Evolutionary conservation across 2,797 vertebrate genomes (phyloP).

Genomic region (Phrynocephalus guinanensis): DNA sequence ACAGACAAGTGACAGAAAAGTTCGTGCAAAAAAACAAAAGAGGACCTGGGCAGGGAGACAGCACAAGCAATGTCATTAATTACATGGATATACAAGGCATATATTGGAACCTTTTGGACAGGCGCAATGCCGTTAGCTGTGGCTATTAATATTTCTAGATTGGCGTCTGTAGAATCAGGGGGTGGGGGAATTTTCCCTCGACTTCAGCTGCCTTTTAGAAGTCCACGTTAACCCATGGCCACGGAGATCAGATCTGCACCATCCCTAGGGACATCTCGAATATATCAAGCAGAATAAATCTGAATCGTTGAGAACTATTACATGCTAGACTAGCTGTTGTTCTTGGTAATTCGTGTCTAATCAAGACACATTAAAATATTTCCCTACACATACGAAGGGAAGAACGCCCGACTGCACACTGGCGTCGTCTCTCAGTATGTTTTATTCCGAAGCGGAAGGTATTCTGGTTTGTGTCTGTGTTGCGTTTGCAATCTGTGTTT

Average conservation of each 20-base stretch:
- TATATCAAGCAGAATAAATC: constrained; percentile 65
- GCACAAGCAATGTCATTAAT: background rate
- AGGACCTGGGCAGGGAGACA: background rate
- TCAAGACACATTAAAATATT: constrained; percentile 36
- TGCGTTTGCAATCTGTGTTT: background rate
- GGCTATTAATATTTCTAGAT: constrained; percentile 48
- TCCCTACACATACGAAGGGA: constrained; percentile 36
- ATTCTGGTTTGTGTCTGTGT: background rate
- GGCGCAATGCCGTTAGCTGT: constrained; percentile 39
- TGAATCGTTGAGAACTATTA: constrained; percentile 61
- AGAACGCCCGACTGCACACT: constrained; percentile 25
- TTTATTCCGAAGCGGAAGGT: constrained; percentile 12
- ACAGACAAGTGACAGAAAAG: constrained; percentile 45
- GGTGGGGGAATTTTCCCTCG: constrained; percentile 3
- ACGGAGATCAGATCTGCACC: constrained; percentile 56
- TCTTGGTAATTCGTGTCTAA: constrained; percentile 59
- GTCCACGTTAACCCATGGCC: constrained; percentile 30
- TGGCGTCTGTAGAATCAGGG: background rate
- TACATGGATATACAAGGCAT: constrained; percentile 32
- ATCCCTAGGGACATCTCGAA: constrained; percentile 37
- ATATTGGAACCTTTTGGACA: constrained; percentile 50
- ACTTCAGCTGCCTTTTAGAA: constrained; percentile 49
- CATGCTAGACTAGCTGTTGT: constrained; percentile 45
- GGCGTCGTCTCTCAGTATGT: constrained; percentile 13
- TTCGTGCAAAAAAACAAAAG: background rate